These are phyloP conservation scores for Drosophila suzukii DNA, from an alignment of 1,140 invertebrate genomes.

Conservation along the genomic window DNA sequence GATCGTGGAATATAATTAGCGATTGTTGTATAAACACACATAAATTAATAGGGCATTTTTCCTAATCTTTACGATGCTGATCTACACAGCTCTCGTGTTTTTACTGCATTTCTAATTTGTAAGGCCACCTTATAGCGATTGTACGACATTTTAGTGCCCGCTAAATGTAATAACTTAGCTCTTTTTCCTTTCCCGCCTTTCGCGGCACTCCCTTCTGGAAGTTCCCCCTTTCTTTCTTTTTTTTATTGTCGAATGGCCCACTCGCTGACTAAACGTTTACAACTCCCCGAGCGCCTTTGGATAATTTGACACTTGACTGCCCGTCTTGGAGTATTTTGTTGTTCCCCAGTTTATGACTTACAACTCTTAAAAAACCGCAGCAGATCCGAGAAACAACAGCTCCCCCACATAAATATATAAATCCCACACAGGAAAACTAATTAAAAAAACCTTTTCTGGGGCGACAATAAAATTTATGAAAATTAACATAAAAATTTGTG, in stretches of 20 bases:
- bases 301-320: conserved; percentile 80
- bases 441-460: conserved; percentile 76
- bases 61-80: conserved; percentile 31
- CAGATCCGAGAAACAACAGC: conserved; percentile 9
- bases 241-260: conserved; percentile 51
- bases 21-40: neutral
- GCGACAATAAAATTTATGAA: conserved; percentile 84
- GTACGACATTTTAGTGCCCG: conserved; percentile 39
- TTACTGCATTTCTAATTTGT: conserved; percentile 35
- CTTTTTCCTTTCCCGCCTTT: conserved; percentile 12
- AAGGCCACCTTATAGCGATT: conserved; percentile 23
- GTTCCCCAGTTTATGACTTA: conserved; percentile 66
- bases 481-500: conserved; percentile 83
- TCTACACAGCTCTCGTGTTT: conserved; percentile 18
- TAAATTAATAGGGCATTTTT: conserved; percentile 12
- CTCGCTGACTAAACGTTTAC: conserved; percentile 63
- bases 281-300: conserved; percentile 65
- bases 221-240: conserved; percentile 20
- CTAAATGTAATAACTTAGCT: conserved; percentile 49
- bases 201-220: conserved; percentile 26
- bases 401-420: conserved; percentile 56
- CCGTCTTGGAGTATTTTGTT: conserved; percentile 47
- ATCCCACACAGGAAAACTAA: conserved; percentile 74
- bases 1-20: neutral
- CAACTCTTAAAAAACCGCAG: conserved; percentile 70